Evolutionary conservation across 2,113 vertebrate genomes (phyloP).

Genomic region (Vicugna pacos): DNA sequence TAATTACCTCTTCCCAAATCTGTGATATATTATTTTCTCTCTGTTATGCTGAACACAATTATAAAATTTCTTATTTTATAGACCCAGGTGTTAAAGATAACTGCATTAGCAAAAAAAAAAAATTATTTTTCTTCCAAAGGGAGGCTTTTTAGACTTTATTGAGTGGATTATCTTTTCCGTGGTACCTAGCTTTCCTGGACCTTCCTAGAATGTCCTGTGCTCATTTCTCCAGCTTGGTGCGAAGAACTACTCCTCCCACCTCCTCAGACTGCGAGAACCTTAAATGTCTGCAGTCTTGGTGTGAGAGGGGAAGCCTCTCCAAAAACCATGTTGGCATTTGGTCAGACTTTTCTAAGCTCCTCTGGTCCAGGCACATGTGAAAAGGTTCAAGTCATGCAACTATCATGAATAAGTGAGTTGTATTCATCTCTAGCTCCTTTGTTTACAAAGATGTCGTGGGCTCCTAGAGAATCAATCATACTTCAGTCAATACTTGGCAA

Average conservation of each 20-base stretch:
- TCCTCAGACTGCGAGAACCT: not conserved
- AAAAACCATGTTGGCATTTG: not conserved
- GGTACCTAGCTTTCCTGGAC: not conserved
- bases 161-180: not conserved
- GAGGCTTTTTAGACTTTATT: not conserved
- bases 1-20: not conserved
- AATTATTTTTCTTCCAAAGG: not conserved
- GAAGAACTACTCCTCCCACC: not conserved
- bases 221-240: not conserved
- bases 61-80: not conserved
- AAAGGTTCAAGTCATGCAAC: slow-evolving; percentile 46
- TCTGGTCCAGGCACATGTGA: slow-evolving; percentile 42
- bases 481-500: slow-evolving; percentile 60
- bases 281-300: not conserved
- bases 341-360: not conserved
- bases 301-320: not conserved
- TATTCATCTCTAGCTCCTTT: slow-evolving; percentile 32
- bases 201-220: not conserved
- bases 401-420: slow-evolving; percentile 39
- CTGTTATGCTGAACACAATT: slow-evolving; percentile 6
- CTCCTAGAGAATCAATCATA: slow-evolving; percentile 65
- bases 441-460: slow-evolving; percentile 58
- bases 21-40: not conserved
- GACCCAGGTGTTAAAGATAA: not conserved
- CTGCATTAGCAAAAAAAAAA: not conserved